Conservation (phyloP, 1,140 invertebrate genomes). For the Drosophila pseudoananassae region DNA sequence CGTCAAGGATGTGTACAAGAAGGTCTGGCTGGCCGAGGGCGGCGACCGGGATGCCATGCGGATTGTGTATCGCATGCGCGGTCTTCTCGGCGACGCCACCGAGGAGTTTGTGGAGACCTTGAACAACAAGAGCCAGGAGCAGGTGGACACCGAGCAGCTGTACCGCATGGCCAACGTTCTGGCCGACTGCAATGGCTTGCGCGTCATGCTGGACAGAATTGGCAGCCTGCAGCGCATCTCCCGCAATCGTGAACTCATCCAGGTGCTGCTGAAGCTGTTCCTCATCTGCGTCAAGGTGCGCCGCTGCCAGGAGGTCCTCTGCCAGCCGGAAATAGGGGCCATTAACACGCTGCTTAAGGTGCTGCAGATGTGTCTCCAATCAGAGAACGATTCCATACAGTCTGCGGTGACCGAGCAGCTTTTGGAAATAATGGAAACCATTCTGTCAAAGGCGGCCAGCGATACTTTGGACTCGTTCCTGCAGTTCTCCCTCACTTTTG, state of each 20-base stretch:
- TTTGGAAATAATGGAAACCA: slow-evolving; percentile 96
- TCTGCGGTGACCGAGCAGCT: slow-evolving; percentile 92
- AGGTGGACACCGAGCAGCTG: slow-evolving; percentile 97
- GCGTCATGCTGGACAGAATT: slow-evolving; percentile 91
- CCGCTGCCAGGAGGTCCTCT: slow-evolving; percentile 89
- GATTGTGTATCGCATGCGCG: slow-evolving; percentile 99
- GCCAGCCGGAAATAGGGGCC: slow-evolving; percentile 88
- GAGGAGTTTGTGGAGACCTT: slow-evolving; percentile 99
- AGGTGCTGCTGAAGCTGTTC: slow-evolving; percentile 94
- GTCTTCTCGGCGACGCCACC: slow-evolving; percentile 97
- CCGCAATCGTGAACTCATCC: slow-evolving; percentile 91
- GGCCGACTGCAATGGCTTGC: slow-evolving; percentile 93
- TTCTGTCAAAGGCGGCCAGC: slow-evolving; percentile 94
- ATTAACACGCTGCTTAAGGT: slow-evolving; percentile 89
- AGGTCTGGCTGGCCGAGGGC: slow-evolving; percentile 94
- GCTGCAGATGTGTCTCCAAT: slow-evolving; percentile 88
- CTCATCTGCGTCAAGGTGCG: slow-evolving; percentile 92
- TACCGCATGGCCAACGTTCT: slow-evolving; percentile 90
- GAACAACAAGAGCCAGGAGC: slow-evolving; percentile 93
- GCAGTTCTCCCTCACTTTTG: slow-evolving; percentile 92
- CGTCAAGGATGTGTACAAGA: slow-evolving; percentile 96
- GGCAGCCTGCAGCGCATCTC: slow-evolving; percentile 87
- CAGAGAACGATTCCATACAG: slow-evolving; percentile 87
- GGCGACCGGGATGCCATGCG: slow-evolving; percentile 97
- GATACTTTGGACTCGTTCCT: slow-evolving; percentile 91